Conservation (phyloP, 1,140 invertebrate genomes). For the Ceratina japonica region DNA sequence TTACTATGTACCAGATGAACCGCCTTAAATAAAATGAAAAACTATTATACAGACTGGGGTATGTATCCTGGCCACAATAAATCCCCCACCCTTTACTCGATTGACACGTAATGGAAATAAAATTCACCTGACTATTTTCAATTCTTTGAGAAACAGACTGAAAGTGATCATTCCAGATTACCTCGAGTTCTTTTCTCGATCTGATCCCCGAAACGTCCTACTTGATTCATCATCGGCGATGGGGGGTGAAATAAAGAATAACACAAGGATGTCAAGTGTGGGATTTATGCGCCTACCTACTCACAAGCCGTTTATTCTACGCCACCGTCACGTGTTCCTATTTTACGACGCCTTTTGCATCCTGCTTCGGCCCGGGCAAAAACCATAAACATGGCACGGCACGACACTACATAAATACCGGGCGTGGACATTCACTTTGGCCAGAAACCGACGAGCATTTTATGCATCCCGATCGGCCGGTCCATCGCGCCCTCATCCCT, state of each 20-base stretch:
- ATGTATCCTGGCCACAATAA: too few species aligned
- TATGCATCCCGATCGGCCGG: conserved; percentile 29
- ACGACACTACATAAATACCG: conserved; percentile 67
- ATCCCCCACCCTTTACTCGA: too few species aligned
- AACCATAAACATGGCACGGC: conserved; percentile 73
- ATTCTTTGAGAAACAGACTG: too few species aligned
- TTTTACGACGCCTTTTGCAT: conserved; percentile 73
- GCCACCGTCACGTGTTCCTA: conserved; percentile 59
- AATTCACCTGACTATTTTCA: neutral
- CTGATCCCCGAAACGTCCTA: neutral
- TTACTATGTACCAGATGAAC: too few species aligned
- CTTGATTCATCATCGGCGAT: neutral
- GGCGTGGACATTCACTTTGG: conserved; percentile 58
- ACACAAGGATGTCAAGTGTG: neutral
- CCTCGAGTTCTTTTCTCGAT: neutral
- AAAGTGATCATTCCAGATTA: too few species aligned
- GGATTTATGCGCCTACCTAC: conserved; percentile 68
- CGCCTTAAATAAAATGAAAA: too few species aligned
- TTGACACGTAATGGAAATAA: too few species aligned
- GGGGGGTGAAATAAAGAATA: neutral
- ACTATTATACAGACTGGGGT: too few species aligned
- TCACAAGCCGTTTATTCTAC: conserved; percentile 70
- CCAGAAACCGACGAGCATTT: conserved; percentile 41
- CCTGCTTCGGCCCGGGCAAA: conserved; percentile 65
- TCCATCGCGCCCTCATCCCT: neutral